These are phyloP conservation scores for Ploceus nigricollis DNA, from an alignment of 2,113 vertebrate genomes.

Conservation along the genomic window DNA sequence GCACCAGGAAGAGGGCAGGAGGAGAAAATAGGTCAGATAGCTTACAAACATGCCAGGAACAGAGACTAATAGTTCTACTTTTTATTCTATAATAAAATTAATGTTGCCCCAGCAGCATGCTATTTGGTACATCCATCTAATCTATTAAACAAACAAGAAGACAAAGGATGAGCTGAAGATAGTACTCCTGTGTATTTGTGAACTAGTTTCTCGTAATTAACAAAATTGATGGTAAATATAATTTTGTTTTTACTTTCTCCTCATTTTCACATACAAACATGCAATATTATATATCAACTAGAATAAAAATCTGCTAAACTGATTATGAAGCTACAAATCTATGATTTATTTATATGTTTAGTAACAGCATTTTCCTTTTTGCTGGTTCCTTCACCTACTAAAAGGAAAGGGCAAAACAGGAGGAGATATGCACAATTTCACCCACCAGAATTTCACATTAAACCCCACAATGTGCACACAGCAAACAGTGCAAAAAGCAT, in stretches of 20 bases:
- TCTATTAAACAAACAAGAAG: slow-evolving; percentile 64
- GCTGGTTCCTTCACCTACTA: background rate
- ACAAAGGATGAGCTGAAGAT: slow-evolving; percentile 55
- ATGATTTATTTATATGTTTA: slow-evolving; percentile 24
- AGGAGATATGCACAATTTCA: slow-evolving; percentile 30
- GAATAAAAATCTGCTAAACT: slow-evolving; percentile 30
- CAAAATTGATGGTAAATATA: slow-evolving; percentile 56
- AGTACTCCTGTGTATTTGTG: slow-evolving; percentile 45
- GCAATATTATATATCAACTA: background rate
- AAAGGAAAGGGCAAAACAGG: background rate
- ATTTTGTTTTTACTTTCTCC: slow-evolving; percentile 47
- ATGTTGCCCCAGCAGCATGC: slow-evolving; percentile 59
- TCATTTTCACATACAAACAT: background rate
- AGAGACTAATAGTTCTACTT: slow-evolving; percentile 52
- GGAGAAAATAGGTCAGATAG: slow-evolving; percentile 53
- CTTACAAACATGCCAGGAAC: slow-evolving; percentile 55
- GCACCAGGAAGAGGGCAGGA: background rate
- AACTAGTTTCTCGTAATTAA: slow-evolving; percentile 54
- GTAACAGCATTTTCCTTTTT: slow-evolving; percentile 23
- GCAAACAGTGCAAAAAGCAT: slow-evolving; percentile 13
- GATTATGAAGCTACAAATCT: slow-evolving; percentile 5
- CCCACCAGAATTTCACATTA: background rate
- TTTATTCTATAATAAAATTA: slow-evolving; percentile 65
- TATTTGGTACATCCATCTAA: slow-evolving; percentile 60
- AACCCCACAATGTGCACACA: background rate